These are phyloP conservation scores for Ligdia adustata DNA, from an alignment of 2,888 invertebrate genomes.

Conservation along the genomic window DNA sequence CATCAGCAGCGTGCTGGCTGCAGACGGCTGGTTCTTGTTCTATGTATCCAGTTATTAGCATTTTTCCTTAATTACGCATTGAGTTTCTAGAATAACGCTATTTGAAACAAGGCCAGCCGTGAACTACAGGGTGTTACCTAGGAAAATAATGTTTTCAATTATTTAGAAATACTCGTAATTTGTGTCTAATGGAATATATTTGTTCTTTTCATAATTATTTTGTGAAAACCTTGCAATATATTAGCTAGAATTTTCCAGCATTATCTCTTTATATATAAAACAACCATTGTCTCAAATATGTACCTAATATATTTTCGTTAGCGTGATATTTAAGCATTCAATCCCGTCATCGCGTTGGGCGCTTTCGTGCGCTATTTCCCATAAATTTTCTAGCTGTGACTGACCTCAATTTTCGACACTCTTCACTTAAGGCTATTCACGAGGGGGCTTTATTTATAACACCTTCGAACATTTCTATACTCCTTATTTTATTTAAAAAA, in stretches of 20 bases:
- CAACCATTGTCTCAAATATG: too few relatives aligned
- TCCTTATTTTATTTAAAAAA: too few relatives aligned
- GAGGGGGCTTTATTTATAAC: too few relatives aligned
- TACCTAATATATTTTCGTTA: not conserved
- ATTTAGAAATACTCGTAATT: not conserved
- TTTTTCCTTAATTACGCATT: slow-evolving; percentile 60
- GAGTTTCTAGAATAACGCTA: slow-evolving; percentile 31
- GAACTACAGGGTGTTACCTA: slow-evolving; percentile 25
- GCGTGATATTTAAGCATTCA: slow-evolving; percentile 1
- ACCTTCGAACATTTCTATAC: too few relatives aligned
- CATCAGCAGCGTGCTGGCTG: slow-evolving; percentile 53
- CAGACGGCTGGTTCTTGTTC: slow-evolving; percentile 41
- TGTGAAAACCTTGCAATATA: too few relatives aligned
- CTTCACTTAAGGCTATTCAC: too few relatives aligned
- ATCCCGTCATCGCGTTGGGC: not conserved
- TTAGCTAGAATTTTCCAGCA: too few relatives aligned
- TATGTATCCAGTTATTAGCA: slow-evolving; percentile 68
- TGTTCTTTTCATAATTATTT: too few relatives aligned
- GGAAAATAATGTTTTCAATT: slow-evolving; percentile 10
- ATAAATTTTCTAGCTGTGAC: slow-evolving; percentile 51
- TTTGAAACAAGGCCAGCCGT: slow-evolving; percentile 11
- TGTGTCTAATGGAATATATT: too few relatives aligned
- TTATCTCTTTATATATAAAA: too few relatives aligned
- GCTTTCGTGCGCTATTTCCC: slow-evolving; percentile 52
- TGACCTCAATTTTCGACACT: slow-evolving; percentile 49